Conservation (phyloP, 2,113 vertebrate species). For the Brienomyrus longianalis region DNA sequence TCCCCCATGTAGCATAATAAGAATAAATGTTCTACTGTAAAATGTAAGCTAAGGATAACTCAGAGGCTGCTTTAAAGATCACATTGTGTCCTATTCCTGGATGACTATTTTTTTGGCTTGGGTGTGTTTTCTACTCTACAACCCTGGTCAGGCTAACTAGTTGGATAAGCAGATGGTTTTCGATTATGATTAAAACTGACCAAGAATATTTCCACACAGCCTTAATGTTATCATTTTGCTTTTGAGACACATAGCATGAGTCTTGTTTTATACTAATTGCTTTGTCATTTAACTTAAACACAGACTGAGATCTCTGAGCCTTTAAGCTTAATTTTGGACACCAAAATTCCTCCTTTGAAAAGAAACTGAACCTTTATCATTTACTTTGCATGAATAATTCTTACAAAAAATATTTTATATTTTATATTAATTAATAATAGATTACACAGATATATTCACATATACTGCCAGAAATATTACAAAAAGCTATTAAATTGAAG, state of each 20-base stretch:
- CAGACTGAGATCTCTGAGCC: not conserved
- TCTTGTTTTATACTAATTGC: not conserved
- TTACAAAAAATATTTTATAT: not conserved
- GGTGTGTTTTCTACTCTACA: not conserved
- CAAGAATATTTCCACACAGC: not conserved
- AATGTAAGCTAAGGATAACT: slow-evolving; percentile 26
- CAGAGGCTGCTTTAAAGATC: slow-evolving; percentile 25
- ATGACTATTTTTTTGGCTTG: not conserved
- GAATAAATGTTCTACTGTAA: slow-evolving; percentile 59
- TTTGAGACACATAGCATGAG: not conserved
- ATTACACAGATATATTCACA: not conserved
- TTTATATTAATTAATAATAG: not conserved
- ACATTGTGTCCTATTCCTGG: not conserved
- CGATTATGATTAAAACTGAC: not conserved
- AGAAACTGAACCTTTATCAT: not conserved
- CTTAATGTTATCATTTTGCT: not conserved
- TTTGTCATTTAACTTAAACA: not conserved
- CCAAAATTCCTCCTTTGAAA: not conserved
- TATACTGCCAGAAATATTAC: not conserved
- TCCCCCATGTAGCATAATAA: slow-evolving; percentile 61
- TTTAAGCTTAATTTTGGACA: not conserved
- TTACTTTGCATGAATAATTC: not conserved
- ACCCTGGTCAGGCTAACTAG: not conserved
- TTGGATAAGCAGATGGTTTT: not conserved
- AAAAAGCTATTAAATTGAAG: not conserved